Evolutionary conservation across 2,113 vertebrate genomes (phyloP).

Genomic region (Euleptes europaea): DNA sequence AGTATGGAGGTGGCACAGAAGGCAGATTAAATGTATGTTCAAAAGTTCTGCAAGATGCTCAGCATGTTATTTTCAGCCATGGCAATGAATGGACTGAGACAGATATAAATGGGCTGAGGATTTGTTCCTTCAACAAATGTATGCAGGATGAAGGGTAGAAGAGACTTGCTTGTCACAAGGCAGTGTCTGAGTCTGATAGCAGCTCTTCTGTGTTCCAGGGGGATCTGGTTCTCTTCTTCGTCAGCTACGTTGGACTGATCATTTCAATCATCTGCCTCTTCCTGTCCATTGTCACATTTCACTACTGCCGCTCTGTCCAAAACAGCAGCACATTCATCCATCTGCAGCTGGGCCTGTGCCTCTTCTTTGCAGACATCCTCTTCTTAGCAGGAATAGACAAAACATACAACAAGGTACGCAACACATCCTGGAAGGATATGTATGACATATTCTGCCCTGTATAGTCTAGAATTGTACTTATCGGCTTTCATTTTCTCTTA

Average conservation of each 20-base stretch:
- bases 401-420: conserved; percentile 29
- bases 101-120: neutral
- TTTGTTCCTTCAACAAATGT: neutral
- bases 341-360: conserved; percentile 54
- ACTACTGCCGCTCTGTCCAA: conserved; percentile 35
- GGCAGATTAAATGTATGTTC: neutral
- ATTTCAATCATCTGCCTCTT: conserved; percentile 48
- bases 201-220: conserved; percentile 16
- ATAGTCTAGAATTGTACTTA: neutral
- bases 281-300: conserved; percentile 58
- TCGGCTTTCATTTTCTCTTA: no score
- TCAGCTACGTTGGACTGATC: conserved; percentile 36
- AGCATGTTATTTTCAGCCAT: neutral
- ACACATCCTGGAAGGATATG: neutral
- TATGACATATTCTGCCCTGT: neutral
- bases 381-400: conserved; percentile 43
- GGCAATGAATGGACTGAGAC: neutral
- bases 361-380: conserved; percentile 58
- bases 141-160: neutral
- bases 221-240: neutral
- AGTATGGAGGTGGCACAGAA: no score
- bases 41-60: neutral
- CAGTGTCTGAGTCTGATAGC: neutral
- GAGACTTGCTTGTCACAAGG: neutral
- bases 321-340: conserved; percentile 57